phyloP scores from a whole-genome alignment of 2,113 vertebrate genomes.

The Paralichthys olivaceus region DNA sequence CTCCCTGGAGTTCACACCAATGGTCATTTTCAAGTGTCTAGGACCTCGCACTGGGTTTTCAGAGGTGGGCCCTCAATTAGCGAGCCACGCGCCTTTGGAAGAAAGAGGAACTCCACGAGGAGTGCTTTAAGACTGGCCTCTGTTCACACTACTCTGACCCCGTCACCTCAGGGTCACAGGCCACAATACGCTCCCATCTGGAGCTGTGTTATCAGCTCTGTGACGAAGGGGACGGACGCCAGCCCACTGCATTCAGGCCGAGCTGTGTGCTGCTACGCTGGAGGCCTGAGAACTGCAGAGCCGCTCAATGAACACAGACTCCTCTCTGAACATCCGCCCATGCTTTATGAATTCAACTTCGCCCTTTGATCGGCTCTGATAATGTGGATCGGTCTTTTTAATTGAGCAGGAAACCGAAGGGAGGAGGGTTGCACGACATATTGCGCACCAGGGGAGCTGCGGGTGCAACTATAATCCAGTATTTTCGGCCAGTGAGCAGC shows the following conservation, averaged over 20 bases:
- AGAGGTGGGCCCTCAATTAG: conserved; percentile 76
- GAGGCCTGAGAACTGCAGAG: conserved; percentile 66
- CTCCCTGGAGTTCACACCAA: conserved; percentile 4
- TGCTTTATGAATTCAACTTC: conserved; percentile 38
- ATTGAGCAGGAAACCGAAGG: conserved; percentile 23
- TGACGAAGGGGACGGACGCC: conserved; percentile 50
- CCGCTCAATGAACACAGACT: conserved; percentile 26
- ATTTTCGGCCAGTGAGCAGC: conserved; percentile 46
- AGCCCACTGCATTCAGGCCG: conserved; percentile 46
- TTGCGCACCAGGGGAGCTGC: conserved; percentile 37
- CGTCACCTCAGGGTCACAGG: conserved; percentile 63
- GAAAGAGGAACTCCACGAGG: conserved; percentile 73
- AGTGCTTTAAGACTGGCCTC: conserved; percentile 74
- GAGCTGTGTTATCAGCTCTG: conserved; percentile 54
- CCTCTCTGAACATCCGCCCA: conserved; percentile 33
- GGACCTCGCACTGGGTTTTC: conserved; percentile 49
- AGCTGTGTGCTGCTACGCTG: conserved; percentile 43
- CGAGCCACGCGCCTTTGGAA: conserved; percentile 66
- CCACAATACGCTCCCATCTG: conserved; percentile 67
- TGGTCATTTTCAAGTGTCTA: conserved; percentile 62
- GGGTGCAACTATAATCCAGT: conserved; percentile 11
- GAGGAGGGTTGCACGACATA: conserved; percentile 30
- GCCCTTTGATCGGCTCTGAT: conserved; percentile 40
- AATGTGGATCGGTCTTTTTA: conserved; percentile 42
- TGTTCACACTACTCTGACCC: conserved; percentile 62